Evolutionary conservation across 2,113 vertebrate genomes (phyloP).

Genomic region (Phrynosoma platyrhinos): DNA sequence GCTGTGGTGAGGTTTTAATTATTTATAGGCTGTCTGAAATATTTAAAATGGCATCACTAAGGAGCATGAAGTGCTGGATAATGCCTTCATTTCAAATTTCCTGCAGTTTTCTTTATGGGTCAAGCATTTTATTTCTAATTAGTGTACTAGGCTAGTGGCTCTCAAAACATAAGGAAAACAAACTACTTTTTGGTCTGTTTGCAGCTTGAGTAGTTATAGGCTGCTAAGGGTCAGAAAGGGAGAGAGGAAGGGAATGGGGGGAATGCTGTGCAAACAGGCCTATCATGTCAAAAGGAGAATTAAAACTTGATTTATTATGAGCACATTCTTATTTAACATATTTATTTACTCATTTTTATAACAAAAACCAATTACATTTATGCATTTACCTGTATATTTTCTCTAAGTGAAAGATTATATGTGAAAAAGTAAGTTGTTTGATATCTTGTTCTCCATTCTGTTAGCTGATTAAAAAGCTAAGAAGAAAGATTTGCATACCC

Average conservation of each 20-base stretch:
- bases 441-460: neutral
- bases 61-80: constrained; percentile 81
- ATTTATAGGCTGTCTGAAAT: constrained; percentile 85
- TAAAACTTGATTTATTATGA: constrained; percentile 7
- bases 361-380: constrained; percentile 35
- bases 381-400: constrained; percentile 40
- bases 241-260: constrained; percentile 3
- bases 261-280: neutral
- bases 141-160: constrained; percentile 71
- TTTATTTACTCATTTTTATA: neutral
- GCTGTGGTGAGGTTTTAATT: constrained; percentile 85
- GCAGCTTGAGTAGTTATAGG: constrained; percentile 63
- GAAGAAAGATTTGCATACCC: neutral
- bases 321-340: neutral
- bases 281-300: constrained; percentile 18
- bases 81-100: constrained; percentile 83
- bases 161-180: constrained; percentile 77
- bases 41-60: constrained; percentile 85
- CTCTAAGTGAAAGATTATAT: neutral
- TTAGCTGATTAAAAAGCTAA: neutral
- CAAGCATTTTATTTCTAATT: constrained; percentile 82
- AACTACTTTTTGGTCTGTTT: constrained; percentile 69
- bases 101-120: constrained; percentile 80
- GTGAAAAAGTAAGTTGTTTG: neutral
- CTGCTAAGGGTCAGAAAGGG: constrained; percentile 65